Evolutionary conservation across 1,140 invertebrate genomes (phyloP), one percentile per base, ranked within the genome.

Genomic region (Lutraria rhynchaena): DNA sequence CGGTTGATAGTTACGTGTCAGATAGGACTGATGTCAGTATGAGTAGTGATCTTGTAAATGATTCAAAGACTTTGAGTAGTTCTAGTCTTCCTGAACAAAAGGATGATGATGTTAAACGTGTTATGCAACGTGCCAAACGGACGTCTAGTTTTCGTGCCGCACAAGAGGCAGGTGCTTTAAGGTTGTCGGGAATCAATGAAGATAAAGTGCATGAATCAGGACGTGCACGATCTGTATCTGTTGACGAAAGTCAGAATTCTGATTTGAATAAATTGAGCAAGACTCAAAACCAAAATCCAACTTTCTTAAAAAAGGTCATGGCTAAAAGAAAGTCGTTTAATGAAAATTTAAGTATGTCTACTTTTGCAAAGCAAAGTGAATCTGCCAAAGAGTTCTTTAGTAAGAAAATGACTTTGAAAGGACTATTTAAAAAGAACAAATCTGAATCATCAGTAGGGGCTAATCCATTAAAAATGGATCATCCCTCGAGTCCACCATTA

Each of bases 261-360:
- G 60, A 81, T 13, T 46, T 27, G 13, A 76, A 74, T 22, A 70
- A 74, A 35, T 82, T 82, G n/a, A 57, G 55, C 19, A 60, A 44
- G 35, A 19, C 29, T 41, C 51, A 41, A 73, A 67, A 65, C 27
- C 77, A 70, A 27, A 88, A 89, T 73, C 75, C 84, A 13, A 88
- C 85, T 13, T 87, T 90, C 46, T 76, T 90, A n/a, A 83, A 90
- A 46, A 85, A 86, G 46, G 86, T 90, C 75, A 83, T 90, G 44
- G 77, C 84, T 24, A 87, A 87, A 71, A 63, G 88, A 53, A 89
- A 87, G 81, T 78, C 83, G 41, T 69, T 69, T 33, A 69, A 61
- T 37, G 87, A 87, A 37, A 87, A 85, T 73, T 27, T 58, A 17
- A 75, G 33, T 27, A 65, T 70, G 27, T 81, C 57, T 33, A 78